phyloP scores from a whole-genome alignment of 92 coral and sea anemone genomes.

The Palythoa grandis region DNA sequence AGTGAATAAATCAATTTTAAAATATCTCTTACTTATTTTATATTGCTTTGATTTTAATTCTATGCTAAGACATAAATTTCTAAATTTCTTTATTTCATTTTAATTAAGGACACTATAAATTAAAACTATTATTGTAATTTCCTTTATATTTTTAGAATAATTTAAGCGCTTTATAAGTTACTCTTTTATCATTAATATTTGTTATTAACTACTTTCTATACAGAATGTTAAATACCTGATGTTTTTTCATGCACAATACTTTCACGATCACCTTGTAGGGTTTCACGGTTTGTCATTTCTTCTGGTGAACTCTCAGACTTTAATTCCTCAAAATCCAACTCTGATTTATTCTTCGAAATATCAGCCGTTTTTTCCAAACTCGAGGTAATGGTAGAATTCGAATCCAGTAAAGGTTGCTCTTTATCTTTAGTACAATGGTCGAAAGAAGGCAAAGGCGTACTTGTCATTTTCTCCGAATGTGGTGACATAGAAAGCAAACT shows the following conservation, averaged over 20 bases:
- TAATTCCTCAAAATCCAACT: not conserved
- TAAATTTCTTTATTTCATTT: too few species aligned
- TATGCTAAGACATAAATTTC: too few species aligned
- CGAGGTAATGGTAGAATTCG: not conserved
- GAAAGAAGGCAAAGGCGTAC: not conserved
- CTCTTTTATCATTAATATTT: not conserved
- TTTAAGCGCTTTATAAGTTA: not conserved
- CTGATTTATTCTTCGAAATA: slow-evolving; percentile 4
- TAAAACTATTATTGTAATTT: not conserved
- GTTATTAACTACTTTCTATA: not conserved
- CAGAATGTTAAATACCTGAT: not conserved
- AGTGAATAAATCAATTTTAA: too few species aligned
- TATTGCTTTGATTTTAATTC: too few species aligned
- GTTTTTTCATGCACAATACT: not conserved
- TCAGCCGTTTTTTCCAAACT: slow-evolving; percentile 8
- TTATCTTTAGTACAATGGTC: not conserved
- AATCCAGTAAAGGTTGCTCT: not conserved
- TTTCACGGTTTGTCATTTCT: not conserved
- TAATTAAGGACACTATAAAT: not conserved
- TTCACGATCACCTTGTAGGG: not conserved
- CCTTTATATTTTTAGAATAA: not conserved
- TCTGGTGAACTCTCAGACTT: not conserved
- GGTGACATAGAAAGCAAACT: slow-evolving; percentile 7
- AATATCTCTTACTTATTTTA: too few species aligned
- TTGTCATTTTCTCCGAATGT: not conserved